A percentile compares a stretch with the other conserved stretches of the same genome.
These are phyloP conservation scores for Callorhinus ursinus DNA, from an alignment of 2,113 vertebrate species.

Conservation along the genomic window DNA sequence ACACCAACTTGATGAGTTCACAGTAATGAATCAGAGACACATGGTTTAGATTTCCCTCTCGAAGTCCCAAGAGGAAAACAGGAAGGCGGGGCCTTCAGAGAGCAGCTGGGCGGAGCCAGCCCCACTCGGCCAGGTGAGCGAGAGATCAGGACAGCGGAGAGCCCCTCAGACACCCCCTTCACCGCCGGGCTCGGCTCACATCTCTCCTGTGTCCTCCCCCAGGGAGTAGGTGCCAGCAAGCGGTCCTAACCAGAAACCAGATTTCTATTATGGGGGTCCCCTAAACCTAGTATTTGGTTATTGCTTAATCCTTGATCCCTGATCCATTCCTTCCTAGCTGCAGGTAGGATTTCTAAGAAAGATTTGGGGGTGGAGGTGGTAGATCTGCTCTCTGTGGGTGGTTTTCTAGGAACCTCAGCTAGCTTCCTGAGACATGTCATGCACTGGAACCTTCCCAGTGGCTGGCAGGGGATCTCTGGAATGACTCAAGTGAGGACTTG, in stretches of 20 bases:
- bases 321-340: not conserved
- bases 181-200: not conserved
- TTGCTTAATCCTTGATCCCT: not conserved
- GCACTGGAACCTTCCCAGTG: slow-evolving; percentile 33
- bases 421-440: slow-evolving; percentile 47
- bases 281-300: too few relatives aligned
- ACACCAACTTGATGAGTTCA: not conserved
- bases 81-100: not conserved
- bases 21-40: not conserved
- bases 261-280: not conserved
- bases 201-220: not conserved
- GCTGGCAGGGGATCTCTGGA: slow-evolving; percentile 60
- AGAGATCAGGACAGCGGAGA: too few relatives aligned
- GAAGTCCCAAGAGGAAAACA: not conserved
- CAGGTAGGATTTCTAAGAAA: slow-evolving; percentile 66
- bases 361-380: not conserved
- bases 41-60: not conserved
- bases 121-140: not conserved
- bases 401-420: slow-evolving; percentile 68
- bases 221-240: not conserved
- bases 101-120: not conserved
- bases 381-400: not conserved
- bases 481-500: slow-evolving; percentile 64
- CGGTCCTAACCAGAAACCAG: not conserved
- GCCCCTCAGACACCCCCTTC: not conserved